These are phyloP conservation scores for Paraescarpia echinospica DNA, from an alignment of 1,140 invertebrate genomes.

Conservation along the genomic window DNA sequence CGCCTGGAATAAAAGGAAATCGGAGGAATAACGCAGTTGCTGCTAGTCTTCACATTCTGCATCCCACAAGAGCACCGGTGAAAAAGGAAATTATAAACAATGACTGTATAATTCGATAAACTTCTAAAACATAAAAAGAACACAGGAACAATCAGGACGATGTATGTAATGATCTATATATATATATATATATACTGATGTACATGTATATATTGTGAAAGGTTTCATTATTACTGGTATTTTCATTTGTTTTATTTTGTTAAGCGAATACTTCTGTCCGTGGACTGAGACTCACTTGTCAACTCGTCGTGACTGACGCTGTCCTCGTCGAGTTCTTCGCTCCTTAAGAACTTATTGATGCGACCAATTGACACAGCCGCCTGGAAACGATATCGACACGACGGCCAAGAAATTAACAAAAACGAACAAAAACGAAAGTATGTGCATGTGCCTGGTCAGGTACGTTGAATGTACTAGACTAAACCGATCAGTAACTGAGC, in stretches of 20 bases:
- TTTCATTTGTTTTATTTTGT: too few species aligned
- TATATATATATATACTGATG: too few species aligned
- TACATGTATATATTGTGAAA: too few species aligned
- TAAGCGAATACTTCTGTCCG: background rate
- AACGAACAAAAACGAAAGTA: background rate
- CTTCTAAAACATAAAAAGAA: too few species aligned
- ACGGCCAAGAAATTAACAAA: background rate
- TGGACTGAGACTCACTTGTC: slow-evolving; percentile 14
- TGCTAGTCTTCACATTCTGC: too few species aligned
- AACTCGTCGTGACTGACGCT: slow-evolving; percentile 27
- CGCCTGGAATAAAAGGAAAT: background rate
- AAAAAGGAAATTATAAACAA: too few species aligned
- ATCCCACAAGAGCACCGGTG: too few species aligned
- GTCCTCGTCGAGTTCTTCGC: slow-evolving; percentile 35
- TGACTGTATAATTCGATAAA: too few species aligned
- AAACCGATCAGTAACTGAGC: background rate
- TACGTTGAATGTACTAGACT: background rate
- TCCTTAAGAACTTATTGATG: slow-evolving; percentile 36
- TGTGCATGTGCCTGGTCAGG: background rate
- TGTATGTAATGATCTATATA: too few species aligned
- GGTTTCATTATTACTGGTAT: too few species aligned
- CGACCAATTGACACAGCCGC: slow-evolving; percentile 39
- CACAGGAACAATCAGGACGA: too few species aligned
- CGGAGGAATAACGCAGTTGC: background rate
- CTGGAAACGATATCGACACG: slow-evolving; percentile 23